Base-by-base conservation (phyloP, 2,113 vertebrate genomes). In the Cyanoramphus novaezelandiae region DNA sequence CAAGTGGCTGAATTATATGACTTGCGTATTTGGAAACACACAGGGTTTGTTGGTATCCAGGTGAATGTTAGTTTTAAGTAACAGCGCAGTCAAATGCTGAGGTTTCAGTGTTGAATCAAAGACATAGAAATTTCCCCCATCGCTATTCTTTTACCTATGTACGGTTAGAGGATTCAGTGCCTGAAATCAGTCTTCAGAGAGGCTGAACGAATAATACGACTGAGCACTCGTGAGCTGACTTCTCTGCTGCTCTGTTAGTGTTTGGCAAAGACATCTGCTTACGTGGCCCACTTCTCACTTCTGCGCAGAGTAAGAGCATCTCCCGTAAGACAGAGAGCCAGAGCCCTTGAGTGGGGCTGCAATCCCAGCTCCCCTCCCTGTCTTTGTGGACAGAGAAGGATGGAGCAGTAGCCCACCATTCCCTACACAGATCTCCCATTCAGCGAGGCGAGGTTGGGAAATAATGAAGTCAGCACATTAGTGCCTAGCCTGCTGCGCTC, bases 401-500 rank as follows among this genome's bases (percentile, higher is more conserved):
- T 1, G 6, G 77, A 91, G 77, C 11, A 1, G 33, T 62, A 44
- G 90, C 17, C 81, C 85, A 47, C 91, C 67, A 35, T 46, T 95
- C 96, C 91, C 69, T 55, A 18, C 90, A 90, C 88, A 86, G 19
- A 89, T 93, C 88, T 76, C 96, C 92, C 92, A 84, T 96, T 97
- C 97, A 97, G 86, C 43, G 39, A 72, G 41, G 72, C 3, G n/a
- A 97, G 96, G 97, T 78, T 72, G 95, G 87, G 97, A 97, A 94
- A 98, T 98, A 98, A 98, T 98, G 98, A 98, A 98, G 98, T 97
- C 98, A 98, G 98, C 98, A 97, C 98, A 98, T 98, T 97, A 97
- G 97, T 78, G 94, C 96, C 95, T 95, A 89, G 96, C 99, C 99
- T 99, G 99, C 99, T 99, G 99, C 82, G 99, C 96, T 98, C 97